A percentile compares a stretch with the other conserved stretches of the same genome.
Evolutionary conservation across 2,797 vertebrate species (phyloP).

Genomic region (Phoxinus dragarum): DNA sequence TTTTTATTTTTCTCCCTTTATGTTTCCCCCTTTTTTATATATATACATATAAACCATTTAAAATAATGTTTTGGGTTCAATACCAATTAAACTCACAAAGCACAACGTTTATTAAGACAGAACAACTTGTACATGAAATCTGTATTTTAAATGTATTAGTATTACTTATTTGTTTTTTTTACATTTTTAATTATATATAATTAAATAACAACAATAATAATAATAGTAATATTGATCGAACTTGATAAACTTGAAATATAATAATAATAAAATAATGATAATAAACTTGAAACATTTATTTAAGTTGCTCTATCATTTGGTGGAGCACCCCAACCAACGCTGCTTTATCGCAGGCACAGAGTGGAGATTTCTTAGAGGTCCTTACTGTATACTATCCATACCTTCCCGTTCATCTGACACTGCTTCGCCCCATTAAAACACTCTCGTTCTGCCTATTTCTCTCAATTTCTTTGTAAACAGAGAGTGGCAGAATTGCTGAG

Average conservation of each 20-base stretch:
- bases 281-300: neutral
- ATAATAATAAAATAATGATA: neutral
- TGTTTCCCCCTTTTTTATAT: neutral
- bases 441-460: slow-evolving; percentile 12
- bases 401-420: slow-evolving; percentile 17
- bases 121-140: neutral
- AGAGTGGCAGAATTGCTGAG: slow-evolving; percentile 82
- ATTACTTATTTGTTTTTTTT: neutral
- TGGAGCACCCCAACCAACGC: neutral
- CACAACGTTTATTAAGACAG: neutral
- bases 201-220: neutral
- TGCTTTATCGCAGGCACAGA: neutral
- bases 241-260: neutral
- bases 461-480: slow-evolving; percentile 38
- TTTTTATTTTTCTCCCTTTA: neutral
- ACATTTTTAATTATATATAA: neutral
- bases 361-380: neutral
- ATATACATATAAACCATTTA: neutral
- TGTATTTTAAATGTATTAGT: neutral
- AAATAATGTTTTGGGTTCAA: neutral
- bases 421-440: slow-evolving; percentile 14
- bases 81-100: neutral
- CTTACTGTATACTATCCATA: neutral
- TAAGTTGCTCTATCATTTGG: neutral
- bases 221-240: neutral